Evolutionary conservation across 2,797 vertebrate genomes (phyloP), one percentile per base, ranked within the genome.

Genomic region (Scolopax rusticola): DNA sequence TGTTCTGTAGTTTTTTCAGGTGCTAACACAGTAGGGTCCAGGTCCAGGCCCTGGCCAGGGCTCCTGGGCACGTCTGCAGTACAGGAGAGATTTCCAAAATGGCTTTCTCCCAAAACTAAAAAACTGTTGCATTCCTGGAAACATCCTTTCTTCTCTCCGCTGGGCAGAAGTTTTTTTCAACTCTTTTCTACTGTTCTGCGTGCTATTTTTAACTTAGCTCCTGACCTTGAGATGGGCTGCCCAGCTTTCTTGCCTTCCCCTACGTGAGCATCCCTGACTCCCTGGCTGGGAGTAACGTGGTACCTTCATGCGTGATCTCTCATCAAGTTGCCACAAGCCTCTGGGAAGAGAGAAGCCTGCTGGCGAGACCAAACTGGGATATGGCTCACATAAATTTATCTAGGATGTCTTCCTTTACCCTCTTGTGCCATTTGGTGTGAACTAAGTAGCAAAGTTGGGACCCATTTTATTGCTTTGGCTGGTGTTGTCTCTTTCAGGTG

Each of bases 281-380:
- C 17, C 43, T 9, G 19, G 6, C 5, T 15, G 17, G 12, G 47
- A 33, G 28, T 9, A 36, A 18, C 0, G 0, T 4, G 2, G 9
- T 67, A 57, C 8, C 45, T 84, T 81, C 57, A 4, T 0, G 0
- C 18, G 48, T 36, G 28, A 54, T 70, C 81, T 87, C 7, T 1
- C 71, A 57, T 43, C 1, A 3, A 13, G 33, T 23, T 54, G 33
- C 32, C 53, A 32, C 23, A 51, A 20, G 2, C 11, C 56, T 61
- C 41, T 1, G 1, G 45, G 15, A 15, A 75, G 13, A 45, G 23
- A 33, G 33, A 28, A 33, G 23, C 60, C 32, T 3, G 1, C n/a
- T 51, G 33, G 33, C 0, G 4, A 64, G 21, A 73, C 41, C 19
- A 40, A 9, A 38, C 30, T 10, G 2, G 50, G 21, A 68, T 1